Evolutionary conservation across 64 coral and sea anemone genomes (phyloP).

Genomic region (Stichodactyla mertensii): DNA sequence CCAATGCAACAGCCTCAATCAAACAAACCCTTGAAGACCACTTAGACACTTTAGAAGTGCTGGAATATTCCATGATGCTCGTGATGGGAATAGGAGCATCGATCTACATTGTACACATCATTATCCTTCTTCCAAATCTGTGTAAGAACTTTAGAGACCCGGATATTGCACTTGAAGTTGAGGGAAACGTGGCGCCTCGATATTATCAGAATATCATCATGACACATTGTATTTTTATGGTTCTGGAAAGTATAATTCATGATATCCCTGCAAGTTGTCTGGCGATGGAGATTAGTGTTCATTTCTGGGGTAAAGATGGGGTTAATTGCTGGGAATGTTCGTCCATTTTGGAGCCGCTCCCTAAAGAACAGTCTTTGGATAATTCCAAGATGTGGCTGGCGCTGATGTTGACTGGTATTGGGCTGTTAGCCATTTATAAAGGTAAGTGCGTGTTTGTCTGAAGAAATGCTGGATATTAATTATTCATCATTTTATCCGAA

Average conservation of each 20-base stretch:
- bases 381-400: constrained; percentile 76
- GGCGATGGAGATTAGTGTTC: constrained; percentile 45
- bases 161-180: constrained; percentile 55
- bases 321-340: constrained; percentile 84
- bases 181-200: constrained; percentile 34
- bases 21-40: constrained; percentile 40
- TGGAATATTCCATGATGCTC: constrained; percentile 64
- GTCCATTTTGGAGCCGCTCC: constrained; percentile 10
- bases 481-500: too few species aligned
- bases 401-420: constrained; percentile 62
- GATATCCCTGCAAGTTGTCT: constrained; percentile 67
- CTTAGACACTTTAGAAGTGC: constrained; percentile 43
- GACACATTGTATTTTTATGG: constrained; percentile 72
- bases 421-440: constrained; percentile 74
- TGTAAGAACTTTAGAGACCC: constrained; percentile 68
- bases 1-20: neutral
- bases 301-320: constrained; percentile 64
- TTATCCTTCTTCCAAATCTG: constrained; percentile 65
- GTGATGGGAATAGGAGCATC: constrained; percentile 42
- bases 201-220: constrained; percentile 72
- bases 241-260: constrained; percentile 65
- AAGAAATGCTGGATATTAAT: too few species aligned
- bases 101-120: constrained; percentile 72
- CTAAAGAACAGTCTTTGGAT: constrained; percentile 52
- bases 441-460: constrained; percentile 26